A percentile compares a stretch with the other conserved stretches of the same genome.
These are phyloP conservation scores for Cryptocheilus praepositus DNA, from an alignment of 2,888 invertebrate species.

Conservation along the genomic window DNA sequence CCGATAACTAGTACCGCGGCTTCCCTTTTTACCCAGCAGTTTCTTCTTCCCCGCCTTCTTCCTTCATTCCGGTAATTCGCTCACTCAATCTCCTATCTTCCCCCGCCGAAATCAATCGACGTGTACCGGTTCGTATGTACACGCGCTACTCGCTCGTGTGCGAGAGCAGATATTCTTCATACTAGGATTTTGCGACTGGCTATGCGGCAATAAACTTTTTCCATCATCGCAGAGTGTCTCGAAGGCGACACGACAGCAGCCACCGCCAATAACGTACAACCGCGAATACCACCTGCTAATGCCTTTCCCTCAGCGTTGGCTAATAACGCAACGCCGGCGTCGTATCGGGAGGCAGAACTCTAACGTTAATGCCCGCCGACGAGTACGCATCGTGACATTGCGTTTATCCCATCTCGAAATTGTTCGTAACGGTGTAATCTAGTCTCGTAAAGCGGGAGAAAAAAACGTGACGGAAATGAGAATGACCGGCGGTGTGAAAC, in stretches of 20 bases:
- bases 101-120: too few relatives aligned
- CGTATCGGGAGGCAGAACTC: too few relatives aligned
- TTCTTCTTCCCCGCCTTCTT: neutral
- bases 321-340: too few relatives aligned
- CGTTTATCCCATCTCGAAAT: too few relatives aligned
- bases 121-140: too few relatives aligned
- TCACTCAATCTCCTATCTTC: slow-evolving; percentile 18
- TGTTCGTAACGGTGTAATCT: too few relatives aligned
- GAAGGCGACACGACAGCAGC: neutral
- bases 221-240: neutral
- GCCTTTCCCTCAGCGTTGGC: too few relatives aligned
- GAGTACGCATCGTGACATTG: too few relatives aligned
- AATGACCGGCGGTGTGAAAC: neutral
- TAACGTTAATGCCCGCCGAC: too few relatives aligned
- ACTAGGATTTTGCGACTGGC: slow-evolving; percentile 39
- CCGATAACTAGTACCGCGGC: neutral
- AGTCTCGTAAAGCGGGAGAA: neutral
- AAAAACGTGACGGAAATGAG: slow-evolving; percentile 14
- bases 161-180: slow-evolving; percentile 31
- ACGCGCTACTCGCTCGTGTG: slow-evolving; percentile 3
- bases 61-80: slow-evolving; percentile 21
- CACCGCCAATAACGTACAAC: too few relatives aligned
- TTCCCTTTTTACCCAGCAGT: neutral
- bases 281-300: too few relatives aligned
- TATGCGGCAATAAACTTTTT: neutral